Base-by-base conservation (phyloP, 2,797 vertebrate species). In the Liparis tanakae region DNA sequence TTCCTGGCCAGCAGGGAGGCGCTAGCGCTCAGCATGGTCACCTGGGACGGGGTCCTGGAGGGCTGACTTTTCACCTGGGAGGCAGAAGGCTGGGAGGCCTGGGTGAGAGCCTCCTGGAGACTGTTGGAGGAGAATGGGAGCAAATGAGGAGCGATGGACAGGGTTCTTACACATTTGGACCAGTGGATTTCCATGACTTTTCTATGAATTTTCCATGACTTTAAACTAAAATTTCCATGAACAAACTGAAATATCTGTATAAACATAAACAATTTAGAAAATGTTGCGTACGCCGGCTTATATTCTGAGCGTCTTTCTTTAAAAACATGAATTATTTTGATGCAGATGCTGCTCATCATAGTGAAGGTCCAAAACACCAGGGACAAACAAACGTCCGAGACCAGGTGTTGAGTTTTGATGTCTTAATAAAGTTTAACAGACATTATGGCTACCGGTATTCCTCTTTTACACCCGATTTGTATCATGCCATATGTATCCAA, bases 1-100 rank as follows among this genome's bases (percentile, higher is more conserved):
- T 97, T 98, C 97, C 97, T 99, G 97, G 98, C 97, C 98, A 99
- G 97, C 97, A 99, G 97, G 96, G 98, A 97, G 93, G 97, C 91
- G 87, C 97, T 98, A 90, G 97, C 93, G 88, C 97, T 96, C 93
- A 97, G 96, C 94, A 98, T 96, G 86, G 98, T 96, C 90, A 97
- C 96, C 96, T 98, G 98, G 93, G 96, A 96, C 74, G 95, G 95
- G 92, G 97, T 96, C 79, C 96, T 88, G 93, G 97, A 96, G 41
- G 97, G 95, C 95, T 97, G 97, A 92, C 94, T 94, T 96, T 94
- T 97, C 94, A 95, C 94, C 95, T 97, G 97, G 93, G 93, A 93
- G 74, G 94, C 88, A 93, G 94, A 96, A 94, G 95, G 95, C 95
- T 98, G 97, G 94, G 96, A 96, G 91, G 96, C 96, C 96, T 97